Evolutionary conservation across 2,797 vertebrate genomes (phyloP).

Genomic region (Catamblyrhynchus diadema): DNA sequence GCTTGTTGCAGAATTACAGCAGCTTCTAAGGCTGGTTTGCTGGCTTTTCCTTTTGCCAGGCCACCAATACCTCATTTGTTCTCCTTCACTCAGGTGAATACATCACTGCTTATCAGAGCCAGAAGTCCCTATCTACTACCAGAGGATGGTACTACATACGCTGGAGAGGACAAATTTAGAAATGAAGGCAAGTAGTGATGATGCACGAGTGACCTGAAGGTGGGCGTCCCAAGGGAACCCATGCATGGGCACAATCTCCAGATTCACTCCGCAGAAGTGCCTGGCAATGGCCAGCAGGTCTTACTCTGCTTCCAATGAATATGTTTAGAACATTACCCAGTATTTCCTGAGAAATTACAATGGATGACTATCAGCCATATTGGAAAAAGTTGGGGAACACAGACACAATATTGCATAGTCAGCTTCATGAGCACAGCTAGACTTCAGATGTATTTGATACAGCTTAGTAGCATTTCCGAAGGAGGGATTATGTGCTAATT

Average conservation of each 20-base stretch:
- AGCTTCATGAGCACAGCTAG: slow-evolving; percentile 29
- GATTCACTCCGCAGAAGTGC: neutral
- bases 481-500: slow-evolving; percentile 62
- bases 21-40: neutral
- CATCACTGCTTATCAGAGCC: neutral
- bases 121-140: neutral
- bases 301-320: neutral
- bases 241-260: neutral
- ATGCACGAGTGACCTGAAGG: neutral
- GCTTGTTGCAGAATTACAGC: neutral
- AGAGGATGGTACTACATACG: neutral
- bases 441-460: slow-evolving; percentile 20
- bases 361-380: neutral
- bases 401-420: slow-evolving; percentile 40
- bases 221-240: neutral
- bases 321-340: neutral
- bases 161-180: neutral
- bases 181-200: neutral
- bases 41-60: neutral
- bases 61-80: neutral
- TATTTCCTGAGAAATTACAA: slow-evolving; percentile 2
- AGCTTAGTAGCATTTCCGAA: slow-evolving; percentile 33
- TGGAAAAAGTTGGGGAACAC: neutral
- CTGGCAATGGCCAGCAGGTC: neutral
- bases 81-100: neutral